Conservation (phyloP, 2,888 invertebrate genomes). For the Amorpha juglandis region DNA sequence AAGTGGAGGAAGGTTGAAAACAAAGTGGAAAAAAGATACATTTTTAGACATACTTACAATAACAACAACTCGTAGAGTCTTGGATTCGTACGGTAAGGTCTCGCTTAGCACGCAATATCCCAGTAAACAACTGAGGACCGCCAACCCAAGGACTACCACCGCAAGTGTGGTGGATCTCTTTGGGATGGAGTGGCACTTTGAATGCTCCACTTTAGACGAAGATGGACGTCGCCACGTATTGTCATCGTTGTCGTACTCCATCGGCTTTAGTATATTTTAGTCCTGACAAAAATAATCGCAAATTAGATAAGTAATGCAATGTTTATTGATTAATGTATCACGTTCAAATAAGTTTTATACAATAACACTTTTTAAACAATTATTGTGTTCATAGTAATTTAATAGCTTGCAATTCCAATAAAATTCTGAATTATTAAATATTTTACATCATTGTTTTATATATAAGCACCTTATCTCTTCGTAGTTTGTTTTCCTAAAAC, state of each 20-base stretch:
- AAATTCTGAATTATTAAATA: too few relatives aligned
- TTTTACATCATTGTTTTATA: too few relatives aligned
- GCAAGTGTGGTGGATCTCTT: constrained; percentile 68
- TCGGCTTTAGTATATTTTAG: constrained; percentile 29
- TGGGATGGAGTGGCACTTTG: constrained; percentile 65
- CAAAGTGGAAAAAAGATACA: too few relatives aligned
- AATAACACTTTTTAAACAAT: too few relatives aligned
- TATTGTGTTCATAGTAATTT: too few relatives aligned
- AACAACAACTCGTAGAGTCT: constrained; percentile 71
- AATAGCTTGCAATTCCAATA: too few relatives aligned
- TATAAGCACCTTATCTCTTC: too few relatives aligned
- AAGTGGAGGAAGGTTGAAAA: too few relatives aligned
- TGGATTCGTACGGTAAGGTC: constrained; percentile 75
- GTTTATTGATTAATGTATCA: too few relatives aligned
- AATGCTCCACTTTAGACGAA: constrained; percentile 52
- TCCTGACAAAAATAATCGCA: background rate
- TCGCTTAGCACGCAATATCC: constrained; percentile 79
- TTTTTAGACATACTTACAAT: constrained; percentile 60
- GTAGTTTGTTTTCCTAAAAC: too few relatives aligned
- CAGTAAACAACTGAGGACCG: constrained; percentile 76
- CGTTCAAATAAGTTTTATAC: too few relatives aligned
- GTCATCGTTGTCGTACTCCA: constrained; percentile 77
- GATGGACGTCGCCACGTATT: constrained; percentile 71
- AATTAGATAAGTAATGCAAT: background rate
- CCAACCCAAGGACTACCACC: constrained; percentile 73